These are phyloP conservation scores for Karalla daura DNA, from an alignment of 2,797 vertebrate species.

Conservation along the genomic window DNA sequence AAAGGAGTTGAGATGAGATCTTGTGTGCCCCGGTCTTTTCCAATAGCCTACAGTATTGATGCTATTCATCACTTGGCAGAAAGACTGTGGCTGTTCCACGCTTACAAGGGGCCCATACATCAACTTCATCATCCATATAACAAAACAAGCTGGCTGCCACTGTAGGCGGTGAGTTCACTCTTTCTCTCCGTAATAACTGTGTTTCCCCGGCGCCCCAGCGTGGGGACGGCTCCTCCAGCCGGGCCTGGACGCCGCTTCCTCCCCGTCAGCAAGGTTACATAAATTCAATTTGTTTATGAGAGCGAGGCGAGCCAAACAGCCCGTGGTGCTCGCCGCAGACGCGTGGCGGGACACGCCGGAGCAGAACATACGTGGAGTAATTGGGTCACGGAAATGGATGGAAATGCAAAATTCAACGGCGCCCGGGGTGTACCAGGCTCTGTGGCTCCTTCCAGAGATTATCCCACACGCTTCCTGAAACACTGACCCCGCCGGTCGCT, in stretches of 20 bases:
- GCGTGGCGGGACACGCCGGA: constrained; percentile 29
- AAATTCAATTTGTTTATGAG: constrained; percentile 76
- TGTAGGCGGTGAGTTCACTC: constrained; percentile 70
- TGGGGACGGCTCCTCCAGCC: constrained; percentile 29
- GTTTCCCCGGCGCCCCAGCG: constrained; percentile 65
- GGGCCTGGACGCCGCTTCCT: constrained; percentile 45
- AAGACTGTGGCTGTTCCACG: constrained; percentile 67
- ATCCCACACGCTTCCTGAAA: constrained; percentile 28
- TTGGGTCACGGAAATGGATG: constrained; percentile 62
- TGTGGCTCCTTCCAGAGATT: constrained; percentile 31
- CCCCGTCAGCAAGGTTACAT: constrained; percentile 76
- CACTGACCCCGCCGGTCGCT: constrained; percentile 9
- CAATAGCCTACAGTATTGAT: constrained; percentile 79
- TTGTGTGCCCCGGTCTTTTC: constrained; percentile 65
- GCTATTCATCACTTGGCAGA: constrained; percentile 83
- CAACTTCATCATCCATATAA: constrained; percentile 80
- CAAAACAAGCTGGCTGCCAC: constrained; percentile 74
- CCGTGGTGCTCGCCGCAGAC: constrained; percentile 47
- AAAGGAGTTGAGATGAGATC: constrained; percentile 76
- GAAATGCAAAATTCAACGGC: constrained; percentile 56
- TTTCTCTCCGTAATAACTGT: constrained; percentile 72
- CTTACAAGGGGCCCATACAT: constrained; percentile 79
- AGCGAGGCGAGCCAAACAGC: constrained; percentile 60
- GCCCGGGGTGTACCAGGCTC: constrained; percentile 29
- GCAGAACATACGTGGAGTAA: constrained; percentile 63